These are phyloP conservation scores for Calcarius ornatus DNA, from an alignment of 2,113 vertebrate genomes.

Conservation along the genomic window DNA sequence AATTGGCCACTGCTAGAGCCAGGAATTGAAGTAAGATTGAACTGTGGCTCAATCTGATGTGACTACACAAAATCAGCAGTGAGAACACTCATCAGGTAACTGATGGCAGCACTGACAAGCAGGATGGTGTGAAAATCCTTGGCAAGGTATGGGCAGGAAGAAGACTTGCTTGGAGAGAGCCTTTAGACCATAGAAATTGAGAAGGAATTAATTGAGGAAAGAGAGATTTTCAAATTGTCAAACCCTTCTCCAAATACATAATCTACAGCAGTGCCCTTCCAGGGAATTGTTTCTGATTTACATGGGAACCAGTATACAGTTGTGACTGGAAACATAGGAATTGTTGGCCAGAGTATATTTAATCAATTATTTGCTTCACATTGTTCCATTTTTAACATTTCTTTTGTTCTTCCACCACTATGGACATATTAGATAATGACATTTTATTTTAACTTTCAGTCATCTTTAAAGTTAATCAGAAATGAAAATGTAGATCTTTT, in stretches of 20 bases:
- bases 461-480: slow-evolving; percentile 6
- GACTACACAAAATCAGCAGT: not conserved
- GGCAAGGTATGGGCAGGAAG: not conserved
- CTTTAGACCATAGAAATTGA: not conserved
- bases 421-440: not conserved
- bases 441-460: slow-evolving; percentile 11
- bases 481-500: not conserved
- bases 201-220: not conserved
- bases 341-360: not conserved
- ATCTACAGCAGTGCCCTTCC: not conserved
- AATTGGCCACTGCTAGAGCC: not conserved
- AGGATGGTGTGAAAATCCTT: not conserved
- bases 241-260: not conserved
- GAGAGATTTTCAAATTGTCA: not conserved
- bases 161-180: not conserved
- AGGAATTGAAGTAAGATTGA: not conserved
- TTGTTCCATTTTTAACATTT: slow-evolving; percentile 24
- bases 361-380: slow-evolving; percentile 17
- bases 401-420: not conserved
- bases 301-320: not conserved
- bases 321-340: slow-evolving; percentile 10
- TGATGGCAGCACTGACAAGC: not conserved
- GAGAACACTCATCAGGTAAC: not conserved
- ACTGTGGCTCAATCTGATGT: not conserved
- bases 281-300: not conserved